Conservation (phyloP, 2,113 vertebrate genomes). For the Emydura subglobosa region DNA sequence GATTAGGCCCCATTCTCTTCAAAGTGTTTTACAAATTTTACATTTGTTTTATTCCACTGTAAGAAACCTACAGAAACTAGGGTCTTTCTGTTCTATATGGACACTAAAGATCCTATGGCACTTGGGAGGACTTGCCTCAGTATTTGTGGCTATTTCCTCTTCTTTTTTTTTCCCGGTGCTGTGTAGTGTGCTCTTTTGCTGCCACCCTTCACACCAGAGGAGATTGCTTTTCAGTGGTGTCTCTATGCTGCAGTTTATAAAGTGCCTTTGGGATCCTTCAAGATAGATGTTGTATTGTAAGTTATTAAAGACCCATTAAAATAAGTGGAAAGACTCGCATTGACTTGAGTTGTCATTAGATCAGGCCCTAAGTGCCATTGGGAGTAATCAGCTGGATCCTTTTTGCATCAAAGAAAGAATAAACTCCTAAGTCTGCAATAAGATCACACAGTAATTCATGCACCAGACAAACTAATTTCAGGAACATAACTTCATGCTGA, state of each 20-base stretch:
- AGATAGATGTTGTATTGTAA: not conserved
- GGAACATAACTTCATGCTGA: not conserved
- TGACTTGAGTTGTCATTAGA: not conserved
- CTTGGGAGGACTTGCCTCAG: not conserved
- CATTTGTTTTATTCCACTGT: not conserved
- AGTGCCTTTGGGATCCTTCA: not conserved
- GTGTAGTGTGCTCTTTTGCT: not conserved
- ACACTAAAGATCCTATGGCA: not conserved
- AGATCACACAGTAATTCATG: not conserved
- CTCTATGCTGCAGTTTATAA: not conserved
- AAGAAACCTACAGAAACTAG: not conserved
- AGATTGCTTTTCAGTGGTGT: not conserved
- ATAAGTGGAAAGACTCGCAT: not conserved
- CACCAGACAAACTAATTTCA: not conserved
- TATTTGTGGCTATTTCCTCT: not conserved
- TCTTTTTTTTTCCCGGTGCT: not conserved
- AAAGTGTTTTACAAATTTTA: not conserved
- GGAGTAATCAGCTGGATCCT: not conserved
- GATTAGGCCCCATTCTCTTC: not conserved
- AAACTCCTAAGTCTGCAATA: not conserved
- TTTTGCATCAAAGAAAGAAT: not conserved
- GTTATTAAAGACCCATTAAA: not conserved
- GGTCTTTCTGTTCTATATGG: not conserved
- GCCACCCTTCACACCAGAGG: not conserved
- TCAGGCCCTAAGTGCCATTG: not conserved